A percentile compares a stretch with the other conserved stretches of the same genome.
phyloP scores from a whole-genome alignment of 1,140 invertebrate species.

The Saccostrea echinata region DNA sequence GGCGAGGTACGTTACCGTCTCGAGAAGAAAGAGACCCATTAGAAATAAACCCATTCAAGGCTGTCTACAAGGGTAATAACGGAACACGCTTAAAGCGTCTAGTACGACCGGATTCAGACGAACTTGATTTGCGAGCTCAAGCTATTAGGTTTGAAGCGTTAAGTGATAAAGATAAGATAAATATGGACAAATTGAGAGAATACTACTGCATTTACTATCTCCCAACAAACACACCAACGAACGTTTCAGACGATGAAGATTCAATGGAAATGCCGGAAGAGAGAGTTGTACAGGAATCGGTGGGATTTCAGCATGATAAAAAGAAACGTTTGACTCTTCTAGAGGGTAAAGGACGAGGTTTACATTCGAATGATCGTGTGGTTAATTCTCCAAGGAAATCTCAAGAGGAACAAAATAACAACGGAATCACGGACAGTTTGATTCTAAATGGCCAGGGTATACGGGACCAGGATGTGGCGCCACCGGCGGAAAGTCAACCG shows the following conservation, averaged over 20 bases:
- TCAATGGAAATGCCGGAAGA: neutral
- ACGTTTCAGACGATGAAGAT: conserved; percentile 46
- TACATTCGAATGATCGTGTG: conserved; percentile 5
- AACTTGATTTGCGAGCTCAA: conserved; percentile 50
- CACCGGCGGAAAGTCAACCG: neutral
- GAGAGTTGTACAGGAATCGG: neutral
- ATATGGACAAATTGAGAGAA: conserved; percentile 66
- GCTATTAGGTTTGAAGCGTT: conserved; percentile 51
- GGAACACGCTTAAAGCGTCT: conserved; percentile 39
- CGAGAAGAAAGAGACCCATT: conserved; percentile 11
- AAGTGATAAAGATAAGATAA: conserved; percentile 63
- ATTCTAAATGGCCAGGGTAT: neutral
- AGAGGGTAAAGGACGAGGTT: conserved; percentile 39
- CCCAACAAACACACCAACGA: conserved; percentile 56
- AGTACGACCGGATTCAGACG: conserved; percentile 44
- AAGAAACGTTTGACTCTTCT: conserved; percentile 44
- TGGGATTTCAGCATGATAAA: conserved; percentile 18
- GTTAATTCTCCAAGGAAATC: conserved; percentile 32
- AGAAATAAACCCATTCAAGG: conserved; percentile 52
- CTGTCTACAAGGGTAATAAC: conserved; percentile 41
- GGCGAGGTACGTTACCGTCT: conserved; percentile 41
- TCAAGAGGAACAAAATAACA: conserved; percentile 22
- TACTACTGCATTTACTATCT: conserved; percentile 71
- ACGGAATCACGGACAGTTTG: neutral
- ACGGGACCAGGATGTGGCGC: neutral